phyloP scores from a whole-genome alignment of 2,113 vertebrate genomes.

The Terrapene triunguis region DNA sequence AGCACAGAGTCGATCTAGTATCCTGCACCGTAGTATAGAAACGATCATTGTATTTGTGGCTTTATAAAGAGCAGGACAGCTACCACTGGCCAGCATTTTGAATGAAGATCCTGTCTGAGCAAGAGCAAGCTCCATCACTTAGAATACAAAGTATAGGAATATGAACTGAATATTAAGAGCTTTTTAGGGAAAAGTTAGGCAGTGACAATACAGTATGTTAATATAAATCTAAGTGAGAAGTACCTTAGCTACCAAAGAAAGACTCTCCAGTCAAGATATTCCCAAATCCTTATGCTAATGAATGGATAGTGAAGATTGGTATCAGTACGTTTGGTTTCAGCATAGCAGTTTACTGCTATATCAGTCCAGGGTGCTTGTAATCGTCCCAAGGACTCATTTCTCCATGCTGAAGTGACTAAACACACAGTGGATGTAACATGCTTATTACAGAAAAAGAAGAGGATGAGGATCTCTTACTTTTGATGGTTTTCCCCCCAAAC shows the following conservation, averaged over 20 bases:
- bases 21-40: neutral
- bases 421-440: neutral
- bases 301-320: neutral
- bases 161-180: neutral
- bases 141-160: neutral
- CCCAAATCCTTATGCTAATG: neutral
- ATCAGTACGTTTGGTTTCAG: constrained; percentile 1
- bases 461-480: neutral
- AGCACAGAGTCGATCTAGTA: neutral
- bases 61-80: neutral
- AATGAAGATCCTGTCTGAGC: neutral
- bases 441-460: constrained; percentile 2
- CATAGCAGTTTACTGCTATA: neutral
- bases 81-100: neutral
- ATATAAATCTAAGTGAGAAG: neutral
- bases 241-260: neutral
- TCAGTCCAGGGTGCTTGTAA: neutral
- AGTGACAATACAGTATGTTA: neutral
- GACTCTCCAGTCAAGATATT: accelerated
- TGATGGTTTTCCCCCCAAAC: neutral
- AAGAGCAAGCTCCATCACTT: neutral
- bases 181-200: accelerated
- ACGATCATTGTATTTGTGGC: neutral
- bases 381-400: neutral
- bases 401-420: neutral